These are phyloP conservation scores for Luffia ferchaultella DNA, from an alignment of 2,888 invertebrate genomes.

Conservation along the genomic window DNA sequence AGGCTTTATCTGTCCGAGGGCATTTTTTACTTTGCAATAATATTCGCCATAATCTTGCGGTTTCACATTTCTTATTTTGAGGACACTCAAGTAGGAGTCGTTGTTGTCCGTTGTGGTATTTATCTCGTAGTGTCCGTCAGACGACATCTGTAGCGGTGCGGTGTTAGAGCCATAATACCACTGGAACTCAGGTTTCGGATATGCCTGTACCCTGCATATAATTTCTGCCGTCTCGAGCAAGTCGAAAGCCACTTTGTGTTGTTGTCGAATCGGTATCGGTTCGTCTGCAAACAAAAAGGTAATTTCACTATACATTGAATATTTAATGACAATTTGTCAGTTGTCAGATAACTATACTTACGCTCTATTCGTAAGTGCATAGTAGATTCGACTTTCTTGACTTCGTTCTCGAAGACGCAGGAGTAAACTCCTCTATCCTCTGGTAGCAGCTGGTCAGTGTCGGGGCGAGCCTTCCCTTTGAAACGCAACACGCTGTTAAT, in stretches of 20 bases:
- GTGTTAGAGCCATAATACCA: slow-evolving; percentile 85
- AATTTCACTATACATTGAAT: no score
- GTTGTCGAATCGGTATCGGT: slow-evolving; percentile 85
- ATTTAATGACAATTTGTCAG: no score
- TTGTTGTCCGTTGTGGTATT: slow-evolving; percentile 82
- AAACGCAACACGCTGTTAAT: slow-evolving; percentile 86
- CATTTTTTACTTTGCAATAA: slow-evolving; percentile 86
- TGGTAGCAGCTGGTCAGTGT: slow-evolving; percentile 79
- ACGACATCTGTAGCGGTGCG: slow-evolving; percentile 78
- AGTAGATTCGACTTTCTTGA: slow-evolving; percentile 85
- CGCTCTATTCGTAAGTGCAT: slow-evolving; percentile 93
- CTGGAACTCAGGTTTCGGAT: slow-evolving; percentile 91
- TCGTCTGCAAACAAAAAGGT: slow-evolving; percentile 66
- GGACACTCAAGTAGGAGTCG: slow-evolving; percentile 84
- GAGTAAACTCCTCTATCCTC: slow-evolving; percentile 88
- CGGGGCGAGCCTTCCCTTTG: slow-evolving; percentile 79
- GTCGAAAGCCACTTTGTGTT: slow-evolving; percentile 90
- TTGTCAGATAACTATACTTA: slow-evolving; percentile 52
- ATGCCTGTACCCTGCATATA: slow-evolving; percentile 88
- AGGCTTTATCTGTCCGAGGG: slow-evolving; percentile 78
- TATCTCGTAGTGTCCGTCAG: slow-evolving; percentile 87
- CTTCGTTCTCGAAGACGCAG: slow-evolving; percentile 89
- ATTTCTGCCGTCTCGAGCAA: slow-evolving; percentile 86
- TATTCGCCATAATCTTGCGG: slow-evolving; percentile 92
- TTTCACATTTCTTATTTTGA: slow-evolving; percentile 76